These are phyloP conservation scores for Gastrophysa polygoni DNA, from an alignment of 2,888 invertebrate genomes.

Conservation along the genomic window DNA sequence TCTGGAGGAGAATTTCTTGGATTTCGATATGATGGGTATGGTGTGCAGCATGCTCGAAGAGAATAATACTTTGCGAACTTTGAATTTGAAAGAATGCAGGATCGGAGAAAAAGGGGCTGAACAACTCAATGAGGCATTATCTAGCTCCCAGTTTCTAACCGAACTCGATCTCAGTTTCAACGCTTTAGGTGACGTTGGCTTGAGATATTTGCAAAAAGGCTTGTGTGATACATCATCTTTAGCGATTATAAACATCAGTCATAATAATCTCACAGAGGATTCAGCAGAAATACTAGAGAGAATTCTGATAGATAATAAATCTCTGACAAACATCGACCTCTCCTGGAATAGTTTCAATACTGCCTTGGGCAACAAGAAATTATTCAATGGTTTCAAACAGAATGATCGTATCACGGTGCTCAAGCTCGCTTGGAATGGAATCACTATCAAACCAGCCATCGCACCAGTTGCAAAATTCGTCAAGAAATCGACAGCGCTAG, in stretches of 20 bases:
- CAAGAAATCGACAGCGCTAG: conserved; percentile 41
- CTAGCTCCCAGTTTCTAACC: conserved; percentile 46
- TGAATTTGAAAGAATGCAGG: conserved; percentile 58
- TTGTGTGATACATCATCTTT: conserved; percentile 52
- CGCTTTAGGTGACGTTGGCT: conserved; percentile 58
- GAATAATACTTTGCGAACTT: conserved; percentile 50
- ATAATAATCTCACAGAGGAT: conserved; percentile 60
- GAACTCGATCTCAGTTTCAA: conserved; percentile 59
- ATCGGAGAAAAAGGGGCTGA: conserved; percentile 57
- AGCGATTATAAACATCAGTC: conserved; percentile 58
- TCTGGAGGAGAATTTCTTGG: conserved; percentile 58
- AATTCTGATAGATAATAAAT: conserved; percentile 55
- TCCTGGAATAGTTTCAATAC: conserved; percentile 63
- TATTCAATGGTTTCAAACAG: conserved; percentile 52
- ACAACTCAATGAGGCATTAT: conserved; percentile 52
- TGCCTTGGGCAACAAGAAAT: conserved; percentile 51
- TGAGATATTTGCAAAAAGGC: conserved; percentile 50
- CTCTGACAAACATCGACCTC: conserved; percentile 59
- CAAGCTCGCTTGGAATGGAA: conserved; percentile 61
- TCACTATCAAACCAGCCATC: conserved; percentile 50
- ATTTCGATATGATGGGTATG: conserved; percentile 51
- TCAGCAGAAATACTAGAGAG: conserved; percentile 53
- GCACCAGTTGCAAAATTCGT: conserved; percentile 46
- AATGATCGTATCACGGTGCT: conserved; percentile 52
- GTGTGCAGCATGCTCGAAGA: conserved; percentile 54